Conservation (phyloP, 2,113 vertebrate genomes). For the Petrocephalus zakoni region DNA sequence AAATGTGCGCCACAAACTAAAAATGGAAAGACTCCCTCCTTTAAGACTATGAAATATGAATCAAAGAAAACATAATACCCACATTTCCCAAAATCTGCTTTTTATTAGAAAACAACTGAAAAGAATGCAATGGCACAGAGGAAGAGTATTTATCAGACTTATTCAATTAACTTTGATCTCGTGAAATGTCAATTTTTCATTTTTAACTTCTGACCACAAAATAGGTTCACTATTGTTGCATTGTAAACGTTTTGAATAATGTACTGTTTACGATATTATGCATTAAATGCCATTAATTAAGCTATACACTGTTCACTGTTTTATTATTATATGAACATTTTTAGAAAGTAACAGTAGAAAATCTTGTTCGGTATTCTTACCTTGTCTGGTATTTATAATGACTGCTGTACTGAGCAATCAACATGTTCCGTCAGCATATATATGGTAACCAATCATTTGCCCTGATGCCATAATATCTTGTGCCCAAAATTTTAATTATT, state of each 20-base stretch:
- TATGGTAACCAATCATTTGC: too few species aligned
- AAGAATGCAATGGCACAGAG: neutral
- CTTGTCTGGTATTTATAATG: too few species aligned
- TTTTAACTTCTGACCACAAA: neutral
- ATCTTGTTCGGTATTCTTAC: neutral
- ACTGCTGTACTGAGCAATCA: too few species aligned
- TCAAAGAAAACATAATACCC: neutral
- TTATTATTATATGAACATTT: neutral
- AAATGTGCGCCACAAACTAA: neutral
- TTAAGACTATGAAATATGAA: slow-evolving; percentile 5
- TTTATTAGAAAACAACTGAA: slow-evolving; percentile 12
- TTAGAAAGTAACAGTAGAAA: neutral
- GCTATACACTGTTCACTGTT: neutral
- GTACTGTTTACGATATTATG: neutral
- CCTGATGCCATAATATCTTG: neutral
- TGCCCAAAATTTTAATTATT: neutral
- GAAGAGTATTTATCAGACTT: slow-evolving; percentile 12
- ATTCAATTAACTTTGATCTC: slow-evolving; percentile 27
- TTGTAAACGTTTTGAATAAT: neutral
- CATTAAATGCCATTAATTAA: neutral
- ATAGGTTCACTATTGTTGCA: neutral
- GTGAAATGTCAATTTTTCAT: slow-evolving; percentile 24
- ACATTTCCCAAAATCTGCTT: slow-evolving; percentile 2
- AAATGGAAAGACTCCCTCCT: neutral
- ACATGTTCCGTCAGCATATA: too few species aligned